Evolutionary conservation across 2,888 invertebrate species (phyloP).

Genomic region (Morpho achilles): DNA sequence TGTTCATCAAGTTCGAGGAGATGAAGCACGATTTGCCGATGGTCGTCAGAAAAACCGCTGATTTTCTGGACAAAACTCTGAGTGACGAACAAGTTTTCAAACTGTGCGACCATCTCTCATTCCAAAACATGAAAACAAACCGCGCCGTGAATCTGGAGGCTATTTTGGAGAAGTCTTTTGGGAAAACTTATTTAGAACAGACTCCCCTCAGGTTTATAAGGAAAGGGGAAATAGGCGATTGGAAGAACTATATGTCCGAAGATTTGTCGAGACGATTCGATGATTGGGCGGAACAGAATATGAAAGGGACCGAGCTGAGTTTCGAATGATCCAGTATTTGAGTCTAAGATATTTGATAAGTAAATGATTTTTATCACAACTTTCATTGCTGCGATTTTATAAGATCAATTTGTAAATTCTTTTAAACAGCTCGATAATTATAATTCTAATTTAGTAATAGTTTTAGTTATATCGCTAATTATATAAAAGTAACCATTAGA

Average conservation of each 20-base stretch:
- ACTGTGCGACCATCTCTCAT: conserved; percentile 87
- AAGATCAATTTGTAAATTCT: too few species aligned
- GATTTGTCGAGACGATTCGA: conserved; percentile 86
- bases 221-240: conserved; percentile 89
- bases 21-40: conserved; percentile 86
- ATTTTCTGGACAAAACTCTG: conserved; percentile 83
- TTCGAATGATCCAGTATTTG: conserved; percentile 64
- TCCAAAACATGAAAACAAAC: conserved; percentile 90
- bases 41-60: conserved; percentile 83
- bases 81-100: conserved; percentile 82
- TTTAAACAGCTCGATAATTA: too few species aligned
- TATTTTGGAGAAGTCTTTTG: conserved; percentile 77
- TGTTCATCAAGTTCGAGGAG: conserved; percentile 90
- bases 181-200: conserved; percentile 64
- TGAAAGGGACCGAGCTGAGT: conserved; percentile 80
- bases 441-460: too few species aligned
- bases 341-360: too few species aligned
- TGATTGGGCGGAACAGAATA: conserved; percentile 82
- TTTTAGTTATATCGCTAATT: too few species aligned
- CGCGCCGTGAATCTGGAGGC: conserved; percentile 87
- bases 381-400: too few species aligned
- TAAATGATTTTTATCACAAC: too few species aligned
- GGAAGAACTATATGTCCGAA: conserved; percentile 87
- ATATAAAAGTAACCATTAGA: too few species aligned
- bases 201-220: conserved; percentile 83